Evolutionary conservation across 2,888 invertebrate genomes (phyloP), one percentile per base, ranked within the genome.

Genomic region (Melanophora roralis): DNA sequence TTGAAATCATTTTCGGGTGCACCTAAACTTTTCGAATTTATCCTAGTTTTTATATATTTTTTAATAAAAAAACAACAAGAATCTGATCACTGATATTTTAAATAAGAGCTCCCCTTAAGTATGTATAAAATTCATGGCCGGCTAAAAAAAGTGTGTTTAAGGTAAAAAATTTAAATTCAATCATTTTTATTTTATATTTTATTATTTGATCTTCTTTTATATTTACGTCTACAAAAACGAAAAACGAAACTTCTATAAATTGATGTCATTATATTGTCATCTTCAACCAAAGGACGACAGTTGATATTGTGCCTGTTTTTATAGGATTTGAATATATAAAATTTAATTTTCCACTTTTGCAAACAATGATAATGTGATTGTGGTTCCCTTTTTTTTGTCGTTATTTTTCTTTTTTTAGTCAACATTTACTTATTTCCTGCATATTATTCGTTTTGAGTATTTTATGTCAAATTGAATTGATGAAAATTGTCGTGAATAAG

Each of bases 361-460:
- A 67, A 80, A 80, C 79, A 80, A 72, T 80, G 76, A 72, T 80
- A 75, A 80, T 80, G 72, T 57, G 79, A 80, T 80, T 80, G 76
- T 68, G 75, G 60, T 49, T 79, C 40, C 65, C 53, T 55, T 64
- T 47, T 72, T 72, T 65, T 43, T 43, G 55, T 51, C 51, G n/a
- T 45, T 55, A 32, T 55, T 45, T 62, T 34, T 64, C 34, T 59
- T 49, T 38, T 16, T 3, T 36, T 38, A 64, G 40, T 32, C 57
- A 57, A 49, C 36, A 38, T 64, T 71, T 45, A 23, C 60, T 27
- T 77, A 49, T 59, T 65, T 71, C 62, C 73, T 62, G 1, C 23
- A 40, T 40, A 53, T 23, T 59, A 60, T 64, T 74, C 57, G 43
- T 49, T 47, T 68, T 19, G 23, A 72, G 67, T 34, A 68, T 72